Conservation (phyloP, 2,113 vertebrate species). For the Cyanoramphus novaezelandiae region DNA sequence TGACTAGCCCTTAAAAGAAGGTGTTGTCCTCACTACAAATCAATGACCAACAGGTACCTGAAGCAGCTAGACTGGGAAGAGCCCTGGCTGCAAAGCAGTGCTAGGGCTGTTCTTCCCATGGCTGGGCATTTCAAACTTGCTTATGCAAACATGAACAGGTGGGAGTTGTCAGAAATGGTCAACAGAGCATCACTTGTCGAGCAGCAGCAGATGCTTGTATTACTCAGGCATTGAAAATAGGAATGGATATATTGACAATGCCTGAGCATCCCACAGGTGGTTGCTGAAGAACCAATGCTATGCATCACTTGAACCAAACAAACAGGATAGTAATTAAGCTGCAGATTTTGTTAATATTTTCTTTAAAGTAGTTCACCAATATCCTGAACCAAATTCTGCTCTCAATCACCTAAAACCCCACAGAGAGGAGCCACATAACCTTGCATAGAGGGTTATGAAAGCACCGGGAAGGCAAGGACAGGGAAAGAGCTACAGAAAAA, state of each 20-base stretch:
- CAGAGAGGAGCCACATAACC: not conserved
- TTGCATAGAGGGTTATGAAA: not conserved
- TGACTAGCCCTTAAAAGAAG: not conserved
- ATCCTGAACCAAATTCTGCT: not conserved
- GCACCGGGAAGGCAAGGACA: not conserved
- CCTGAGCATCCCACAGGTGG: not conserved
- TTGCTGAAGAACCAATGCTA: not conserved
- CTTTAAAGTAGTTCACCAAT: not conserved
- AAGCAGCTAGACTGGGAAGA: not conserved
- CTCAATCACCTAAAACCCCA: not conserved
- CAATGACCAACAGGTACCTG: not conserved
- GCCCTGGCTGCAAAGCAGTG: not conserved
- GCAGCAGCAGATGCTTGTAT: not conserved
- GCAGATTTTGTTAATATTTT: too few relatives aligned
- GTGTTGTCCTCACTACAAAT: not conserved
- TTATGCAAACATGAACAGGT: not conserved
- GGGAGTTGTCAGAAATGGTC: slow-evolving; percentile 45
- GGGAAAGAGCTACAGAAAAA: not conserved
- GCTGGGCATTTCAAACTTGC: slow-evolving; percentile 3
- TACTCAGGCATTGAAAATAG: not conserved
- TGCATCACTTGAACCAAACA: not conserved
- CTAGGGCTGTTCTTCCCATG: not conserved
- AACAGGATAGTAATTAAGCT: not conserved
- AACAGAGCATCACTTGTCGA: slow-evolving; percentile 11
- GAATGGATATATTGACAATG: not conserved